Base-by-base conservation (phyloP, 1,140 invertebrate species). In the Batillaria attramentaria region DNA sequence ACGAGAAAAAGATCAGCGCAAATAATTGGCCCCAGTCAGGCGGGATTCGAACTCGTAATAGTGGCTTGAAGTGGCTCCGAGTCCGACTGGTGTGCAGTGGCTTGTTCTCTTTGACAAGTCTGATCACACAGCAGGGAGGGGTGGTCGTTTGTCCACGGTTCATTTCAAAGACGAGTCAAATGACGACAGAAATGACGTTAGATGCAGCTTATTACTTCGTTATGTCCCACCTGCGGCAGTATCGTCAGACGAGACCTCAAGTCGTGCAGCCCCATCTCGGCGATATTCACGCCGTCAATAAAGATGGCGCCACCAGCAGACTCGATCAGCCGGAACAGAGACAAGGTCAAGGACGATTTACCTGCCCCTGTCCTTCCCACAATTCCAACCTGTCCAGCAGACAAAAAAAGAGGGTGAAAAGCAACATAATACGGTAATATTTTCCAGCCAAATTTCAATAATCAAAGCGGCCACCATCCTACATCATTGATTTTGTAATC, bases 331-430 rank as follows among this genome's bases (percentile, higher is more conserved):
- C 79, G 79, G 65, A 80, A 80, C 50, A 80, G 54, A 20, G 79
- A 66, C 54, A 80, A 31, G 3, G 75, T 60, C 62, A 80, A 46
- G 20, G 79, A 80, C 3, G 79, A 80, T 33, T 80, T 80, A 20
- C 79, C 79, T 65, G 79, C 79, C 74, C 79, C 79, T 65, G 79
- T 80, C 50, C 79, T 77, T 37, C 79, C 79, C 20, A 80, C 79
- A 37, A 80, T 66, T 4, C 79, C 79, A 39, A 80, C 69, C 79
- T 80, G 33, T n/a, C 10, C 6, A 31, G 28, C 65, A 8, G 13
- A 57, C 33, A 35, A 18, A 74, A 37, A 46, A 8, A 16, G 54
- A 43, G 31, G 16, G 16, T 28, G 20, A 65, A 1, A 31, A 2
- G 13, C 20, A 1, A 65, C 24, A 65, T 31, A 65, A 1, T 2